A percentile compares a stretch with the other conserved stretches of the same genome.
Conservation (phyloP, 2,797 vertebrate genomes). For the Sebastes cheni region DNA sequence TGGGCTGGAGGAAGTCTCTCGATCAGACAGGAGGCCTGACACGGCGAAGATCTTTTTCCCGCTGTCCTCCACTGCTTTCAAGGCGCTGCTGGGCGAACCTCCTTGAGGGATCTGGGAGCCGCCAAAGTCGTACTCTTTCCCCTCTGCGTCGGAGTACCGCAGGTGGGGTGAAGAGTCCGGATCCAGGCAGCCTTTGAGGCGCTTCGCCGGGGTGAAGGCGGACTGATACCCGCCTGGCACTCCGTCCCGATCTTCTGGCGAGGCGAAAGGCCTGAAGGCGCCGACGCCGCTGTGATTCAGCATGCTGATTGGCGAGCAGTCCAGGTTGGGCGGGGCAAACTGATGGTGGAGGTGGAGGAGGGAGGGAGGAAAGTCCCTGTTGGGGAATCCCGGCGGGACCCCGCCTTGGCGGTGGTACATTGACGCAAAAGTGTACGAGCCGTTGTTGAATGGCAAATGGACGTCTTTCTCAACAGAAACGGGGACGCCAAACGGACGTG, state of each 20-base stretch:
- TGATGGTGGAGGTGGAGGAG: slow-evolving; percentile 98
- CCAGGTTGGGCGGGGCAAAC: slow-evolving; percentile 97
- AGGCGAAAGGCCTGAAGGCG: slow-evolving; percentile 97
- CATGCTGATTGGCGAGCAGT: slow-evolving; percentile 99
- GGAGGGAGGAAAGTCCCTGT: slow-evolving; percentile 97
- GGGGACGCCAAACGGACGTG: slow-evolving; percentile 95
- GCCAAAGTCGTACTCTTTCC: slow-evolving; percentile 98
- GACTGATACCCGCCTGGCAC: slow-evolving; percentile 93
- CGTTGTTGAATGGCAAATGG: slow-evolving; percentile 98
- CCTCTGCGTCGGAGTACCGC: slow-evolving; percentile 98
- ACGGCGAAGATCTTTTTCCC: slow-evolving; percentile 99
- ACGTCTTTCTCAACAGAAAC: slow-evolving; percentile 97
- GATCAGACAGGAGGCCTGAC: slow-evolving; percentile 98
- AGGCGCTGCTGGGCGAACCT: slow-evolving; percentile 89
- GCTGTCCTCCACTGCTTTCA: slow-evolving; percentile 96
- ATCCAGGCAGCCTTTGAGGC: slow-evolving; percentile 98
- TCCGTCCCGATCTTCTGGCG: slow-evolving; percentile 94
- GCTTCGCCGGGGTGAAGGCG: slow-evolving; percentile 97
- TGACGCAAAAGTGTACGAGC: slow-evolving; percentile 98
- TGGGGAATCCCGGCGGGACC: slow-evolving; percentile 93
- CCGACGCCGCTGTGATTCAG: slow-evolving; percentile 98
- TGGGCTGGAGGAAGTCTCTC: slow-evolving; percentile 96
- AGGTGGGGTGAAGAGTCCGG: slow-evolving; percentile 95
- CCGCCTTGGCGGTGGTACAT: slow-evolving; percentile 98
- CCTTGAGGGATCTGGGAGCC: slow-evolving; percentile 93